These are phyloP conservation scores for Peromyscus polionotus DNA, from an alignment of 2,113 vertebrate species.

Conservation along the genomic window DNA sequence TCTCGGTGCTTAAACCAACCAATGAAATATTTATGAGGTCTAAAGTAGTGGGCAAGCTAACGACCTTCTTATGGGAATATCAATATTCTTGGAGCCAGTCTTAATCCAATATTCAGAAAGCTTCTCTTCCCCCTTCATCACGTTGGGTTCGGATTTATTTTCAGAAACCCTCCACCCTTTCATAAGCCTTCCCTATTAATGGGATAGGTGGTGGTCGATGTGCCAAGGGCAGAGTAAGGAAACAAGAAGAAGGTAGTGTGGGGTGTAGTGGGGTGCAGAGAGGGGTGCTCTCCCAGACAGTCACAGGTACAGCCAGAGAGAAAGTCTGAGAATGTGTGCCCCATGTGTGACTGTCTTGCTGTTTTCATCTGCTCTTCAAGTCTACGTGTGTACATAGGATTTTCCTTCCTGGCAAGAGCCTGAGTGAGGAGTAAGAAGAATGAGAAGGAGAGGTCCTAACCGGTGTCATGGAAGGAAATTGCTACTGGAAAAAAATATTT, in stretches of 20 bases:
- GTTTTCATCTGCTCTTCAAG: constrained; percentile 73
- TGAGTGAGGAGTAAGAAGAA: neutral
- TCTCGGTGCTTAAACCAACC: constrained; percentile 82
- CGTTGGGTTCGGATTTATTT: constrained; percentile 82
- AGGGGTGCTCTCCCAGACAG: neutral
- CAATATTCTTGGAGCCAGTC: constrained; percentile 90
- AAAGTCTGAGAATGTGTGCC: neutral
- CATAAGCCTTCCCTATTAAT: constrained; percentile 70
- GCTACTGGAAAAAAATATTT: constrained; percentile 69
- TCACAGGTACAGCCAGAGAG: neutral
- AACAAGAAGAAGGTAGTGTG: neutral
- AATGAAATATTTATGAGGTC: constrained; percentile 89
- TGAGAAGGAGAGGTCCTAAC: neutral
- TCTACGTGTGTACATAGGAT: constrained; percentile 75
- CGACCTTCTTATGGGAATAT: constrained; percentile 88
- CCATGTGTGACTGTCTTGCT: constrained; percentile 52
- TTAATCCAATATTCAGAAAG: constrained; percentile 89
- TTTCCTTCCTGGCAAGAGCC: constrained; percentile 75
- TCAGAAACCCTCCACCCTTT: constrained; percentile 80
- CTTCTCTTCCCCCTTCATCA: constrained; percentile 76
- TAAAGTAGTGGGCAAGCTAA: constrained; percentile 86
- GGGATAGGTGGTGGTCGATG: neutral
- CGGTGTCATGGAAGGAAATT: constrained; percentile 65
- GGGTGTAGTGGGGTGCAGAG: rapidly evolving
- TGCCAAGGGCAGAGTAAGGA: neutral